phyloP scores from a whole-genome alignment of 2,113 vertebrate species.

The Heliornis fulica region DNA sequence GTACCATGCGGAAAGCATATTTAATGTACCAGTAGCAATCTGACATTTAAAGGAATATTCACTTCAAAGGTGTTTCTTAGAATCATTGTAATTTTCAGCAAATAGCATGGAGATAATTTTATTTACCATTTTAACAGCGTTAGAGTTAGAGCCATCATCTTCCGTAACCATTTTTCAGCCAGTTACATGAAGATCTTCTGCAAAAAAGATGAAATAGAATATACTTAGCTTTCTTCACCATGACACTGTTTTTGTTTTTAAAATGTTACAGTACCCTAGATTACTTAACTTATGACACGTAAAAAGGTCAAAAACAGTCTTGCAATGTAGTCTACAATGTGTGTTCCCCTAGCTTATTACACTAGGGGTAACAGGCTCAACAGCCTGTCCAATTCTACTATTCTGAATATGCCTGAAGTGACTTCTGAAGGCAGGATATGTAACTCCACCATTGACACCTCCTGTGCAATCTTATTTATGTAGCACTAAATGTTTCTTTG shows the following conservation, averaged over 20 bases:
- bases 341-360: neutral
- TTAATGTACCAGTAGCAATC: neutral
- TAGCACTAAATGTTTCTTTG: neutral
- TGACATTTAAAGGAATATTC: neutral
- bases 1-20: neutral
- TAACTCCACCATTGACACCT: neutral
- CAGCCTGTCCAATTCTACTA: neutral
- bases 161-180: slow-evolving; percentile 19
- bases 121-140: slow-evolving; percentile 50
- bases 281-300: neutral
- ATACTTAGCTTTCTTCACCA: neutral
- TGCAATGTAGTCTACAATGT: neutral
- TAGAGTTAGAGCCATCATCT: neutral
- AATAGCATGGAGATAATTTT: neutral
- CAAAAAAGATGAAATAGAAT: neutral
- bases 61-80: neutral
- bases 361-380: neutral
- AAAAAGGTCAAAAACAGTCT: neutral
- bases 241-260: neutral
- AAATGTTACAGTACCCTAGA: neutral
- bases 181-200: slow-evolving; percentile 9
- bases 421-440: neutral
- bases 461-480: neutral
- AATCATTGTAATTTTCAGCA: neutral
- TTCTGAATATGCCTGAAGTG: neutral